These are phyloP conservation scores for Crenuchus spilurus DNA, from an alignment of 2,797 vertebrate species.

Conservation along the genomic window DNA sequence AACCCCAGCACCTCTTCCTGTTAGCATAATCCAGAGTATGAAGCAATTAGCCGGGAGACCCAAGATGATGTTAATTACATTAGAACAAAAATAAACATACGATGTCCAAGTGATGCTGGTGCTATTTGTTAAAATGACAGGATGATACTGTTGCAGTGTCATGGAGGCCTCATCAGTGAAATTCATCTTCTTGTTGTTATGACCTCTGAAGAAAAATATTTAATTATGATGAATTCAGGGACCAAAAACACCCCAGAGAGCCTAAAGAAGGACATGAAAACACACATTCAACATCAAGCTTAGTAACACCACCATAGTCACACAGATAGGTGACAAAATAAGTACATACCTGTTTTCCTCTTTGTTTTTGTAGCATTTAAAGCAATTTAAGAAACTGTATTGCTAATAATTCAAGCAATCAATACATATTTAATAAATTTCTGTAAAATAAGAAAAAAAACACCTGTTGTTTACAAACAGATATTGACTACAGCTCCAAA, in stretches of 20 bases:
- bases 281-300: not conserved
- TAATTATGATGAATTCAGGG: not conserved
- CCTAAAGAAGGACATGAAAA: not conserved
- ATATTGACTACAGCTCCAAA: too few relatives aligned
- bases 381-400: too few relatives aligned
- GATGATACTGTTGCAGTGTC: not conserved
- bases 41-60: constrained; percentile 6
- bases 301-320: not conserved
- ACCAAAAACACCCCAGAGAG: not conserved
- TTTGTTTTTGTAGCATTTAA: too few relatives aligned
- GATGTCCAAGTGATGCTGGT: not conserved
- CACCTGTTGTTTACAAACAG: too few relatives aligned
- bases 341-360: too few relatives aligned
- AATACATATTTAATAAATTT: too few relatives aligned
- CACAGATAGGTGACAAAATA: too few relatives aligned
- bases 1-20: not conserved
- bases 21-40: constrained; percentile 21
- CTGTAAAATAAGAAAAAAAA: too few relatives aligned
- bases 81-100: not conserved
- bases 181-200: not conserved
- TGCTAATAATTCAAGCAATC: too few relatives aligned
- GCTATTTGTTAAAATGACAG: not conserved
- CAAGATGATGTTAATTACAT: constrained; percentile 2
- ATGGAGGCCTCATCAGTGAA: not conserved
- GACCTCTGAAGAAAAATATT: not conserved